Percentiles rank a stretch among this genome's conserved stretches.
Conservation (phyloP, 2,797 vertebrate species). For the Paramormyrops hopkinsi region DNA sequence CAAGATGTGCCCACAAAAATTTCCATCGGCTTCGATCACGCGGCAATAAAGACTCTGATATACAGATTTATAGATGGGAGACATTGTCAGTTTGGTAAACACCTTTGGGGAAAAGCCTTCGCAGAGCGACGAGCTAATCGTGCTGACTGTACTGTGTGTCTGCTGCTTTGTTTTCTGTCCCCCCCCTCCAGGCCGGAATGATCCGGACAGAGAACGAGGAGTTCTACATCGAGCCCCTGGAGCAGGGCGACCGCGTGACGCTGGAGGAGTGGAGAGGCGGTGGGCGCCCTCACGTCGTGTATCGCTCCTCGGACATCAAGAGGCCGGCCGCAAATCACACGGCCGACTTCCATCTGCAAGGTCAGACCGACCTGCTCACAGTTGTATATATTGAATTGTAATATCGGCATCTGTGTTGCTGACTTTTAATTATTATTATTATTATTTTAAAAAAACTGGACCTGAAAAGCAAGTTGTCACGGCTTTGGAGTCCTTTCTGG, state of each 20-base stretch:
- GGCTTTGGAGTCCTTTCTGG: background rate
- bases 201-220: constrained; percentile 90
- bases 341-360: constrained; percentile 65
- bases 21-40: background rate
- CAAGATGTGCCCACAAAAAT: background rate
- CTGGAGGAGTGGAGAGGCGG: constrained; percentile 61
- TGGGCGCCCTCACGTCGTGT: constrained; percentile 85
- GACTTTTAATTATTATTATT: background rate
- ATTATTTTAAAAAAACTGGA: background rate
- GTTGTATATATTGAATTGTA: background rate
- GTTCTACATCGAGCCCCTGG: constrained; percentile 93
- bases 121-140: background rate
- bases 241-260: constrained; percentile 64
- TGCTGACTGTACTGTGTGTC: background rate
- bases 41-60: background rate
- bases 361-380: constrained; percentile 57
- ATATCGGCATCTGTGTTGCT: background rate
- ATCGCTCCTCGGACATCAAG: constrained; percentile 76
- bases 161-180: constrained; percentile 26
- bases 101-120: background rate
- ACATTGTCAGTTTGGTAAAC: background rate
- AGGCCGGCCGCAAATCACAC: constrained; percentile 48
- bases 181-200: constrained; percentile 79
- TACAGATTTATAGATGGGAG: background rate
- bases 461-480: background rate